phyloP scores from a whole-genome alignment of 1,140 invertebrate genomes.

The Danaus plexippus region DNA sequence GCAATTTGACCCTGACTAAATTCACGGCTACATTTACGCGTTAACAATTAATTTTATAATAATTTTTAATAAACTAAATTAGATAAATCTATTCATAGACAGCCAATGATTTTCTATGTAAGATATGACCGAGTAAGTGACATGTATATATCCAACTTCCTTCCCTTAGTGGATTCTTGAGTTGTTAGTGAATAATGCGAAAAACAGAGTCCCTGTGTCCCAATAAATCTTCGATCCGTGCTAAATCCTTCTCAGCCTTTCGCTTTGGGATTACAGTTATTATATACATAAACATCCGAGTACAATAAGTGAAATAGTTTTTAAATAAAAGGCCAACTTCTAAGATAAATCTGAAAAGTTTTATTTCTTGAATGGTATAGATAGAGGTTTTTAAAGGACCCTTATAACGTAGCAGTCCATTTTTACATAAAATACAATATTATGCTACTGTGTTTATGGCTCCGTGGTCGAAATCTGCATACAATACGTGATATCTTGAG shows the following conservation, averaged over 20 bases:
- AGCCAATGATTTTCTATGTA: constrained; percentile 1
- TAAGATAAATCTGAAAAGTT: too few relatives aligned
- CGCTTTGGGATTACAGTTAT: constrained; percentile 13
- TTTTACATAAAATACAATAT: too few relatives aligned
- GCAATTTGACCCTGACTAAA: too few relatives aligned
- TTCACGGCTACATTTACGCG: too few relatives aligned
- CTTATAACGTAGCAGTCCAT: too few relatives aligned
- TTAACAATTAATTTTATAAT: too few relatives aligned
- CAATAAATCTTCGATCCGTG: constrained; percentile 54
- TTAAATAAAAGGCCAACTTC: too few relatives aligned
- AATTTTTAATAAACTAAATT: too few relatives aligned
- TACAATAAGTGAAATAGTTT: too few relatives aligned
- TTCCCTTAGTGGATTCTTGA: constrained; percentile 36
- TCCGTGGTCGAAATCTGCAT: constrained; percentile 32
- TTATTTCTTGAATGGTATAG: too few relatives aligned
- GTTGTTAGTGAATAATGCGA: constrained; percentile 55
- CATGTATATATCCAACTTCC: constrained; percentile 6
- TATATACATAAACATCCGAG: constrained; percentile 10
- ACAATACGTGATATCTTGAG: constrained; percentile 46
- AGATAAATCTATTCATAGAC: too few relatives aligned
- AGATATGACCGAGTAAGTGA: not conserved
- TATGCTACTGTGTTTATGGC: constrained; percentile 1
- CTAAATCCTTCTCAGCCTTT: constrained; percentile 23
- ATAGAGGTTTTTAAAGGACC: too few relatives aligned
- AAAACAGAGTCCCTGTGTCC: constrained; percentile 43